Evolutionary conservation across 1,140 invertebrate genomes (phyloP), one percentile per base, ranked within the genome.

Genomic region (Drosophila pseudoobscura): DNA sequence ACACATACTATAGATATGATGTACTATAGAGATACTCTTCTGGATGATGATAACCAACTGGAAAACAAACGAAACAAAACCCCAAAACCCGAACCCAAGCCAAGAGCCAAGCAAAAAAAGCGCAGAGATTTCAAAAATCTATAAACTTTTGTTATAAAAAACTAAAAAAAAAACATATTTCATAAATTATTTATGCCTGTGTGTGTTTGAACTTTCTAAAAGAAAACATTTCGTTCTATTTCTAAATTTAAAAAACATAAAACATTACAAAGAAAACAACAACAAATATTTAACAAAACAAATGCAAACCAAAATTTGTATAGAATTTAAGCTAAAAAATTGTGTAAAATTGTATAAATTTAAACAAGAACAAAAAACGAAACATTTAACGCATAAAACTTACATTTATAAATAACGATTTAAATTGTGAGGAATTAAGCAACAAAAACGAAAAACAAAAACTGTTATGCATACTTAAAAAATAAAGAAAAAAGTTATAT

Each of bases 51-150:
- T 43, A 60, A 61, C 43, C 46, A 70, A 62, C 49, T 63, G 53
- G 56, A 64, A 64, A 76, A 50, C 26, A 69, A 71, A 39, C 35
- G 35, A 39, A 39, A 39, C 35, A 39, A 39, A 39, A 20, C 20
- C 11, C 35, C 35, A 11, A 39, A 39, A 13, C 11, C 35, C 35
- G 11, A 39, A 63, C 55, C 68, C 60, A 82, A 82, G 78, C 78
- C 76, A 85, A 87, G 78, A 88, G 82, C 82, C 83, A 87, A 87
- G 82, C 82, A 59, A 75, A 77, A 77, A 76, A 56, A 76, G 75
- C 80, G 76, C 80, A 75, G 63, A 88, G 83, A 88, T 88, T 88
- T 88, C 75, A 63, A 88, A 88, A 88, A 88, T 88, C 83, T 88
- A 83, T 88, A 88, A 88, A 87, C 66, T 78, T 87, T 87, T 87